A percentile compares a stretch with the other conserved stretches of the same genome.
These are phyloP conservation scores for Poecile atricapillus DNA, from an alignment of 2,113 vertebrate species.

Conservation along the genomic window DNA sequence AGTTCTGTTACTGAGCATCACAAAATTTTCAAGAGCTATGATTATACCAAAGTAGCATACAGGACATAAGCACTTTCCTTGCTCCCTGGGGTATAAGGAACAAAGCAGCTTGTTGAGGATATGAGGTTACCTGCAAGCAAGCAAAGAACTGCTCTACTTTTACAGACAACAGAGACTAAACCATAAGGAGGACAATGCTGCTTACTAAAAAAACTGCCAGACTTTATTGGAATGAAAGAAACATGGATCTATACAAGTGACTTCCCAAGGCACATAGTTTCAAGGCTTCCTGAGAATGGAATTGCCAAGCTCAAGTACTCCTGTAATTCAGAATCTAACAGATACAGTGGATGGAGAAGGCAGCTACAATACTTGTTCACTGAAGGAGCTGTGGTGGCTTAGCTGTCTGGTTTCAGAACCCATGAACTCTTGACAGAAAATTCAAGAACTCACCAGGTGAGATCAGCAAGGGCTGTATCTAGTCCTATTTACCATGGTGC, in stretches of 20 bases:
- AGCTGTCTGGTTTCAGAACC: background rate
- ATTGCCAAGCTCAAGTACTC: background rate
- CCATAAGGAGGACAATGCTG: background rate
- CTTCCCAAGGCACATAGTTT: background rate
- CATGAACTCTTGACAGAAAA: background rate
- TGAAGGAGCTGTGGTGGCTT: background rate
- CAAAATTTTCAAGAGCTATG: background rate
- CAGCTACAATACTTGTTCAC: background rate
- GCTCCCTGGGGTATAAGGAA: background rate
- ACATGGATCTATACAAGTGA: rapidly evolving
- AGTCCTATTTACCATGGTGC: background rate
- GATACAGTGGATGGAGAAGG: background rate
- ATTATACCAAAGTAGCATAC: background rate
- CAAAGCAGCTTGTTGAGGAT: background rate
- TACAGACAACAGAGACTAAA: background rate
- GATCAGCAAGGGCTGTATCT: background rate
- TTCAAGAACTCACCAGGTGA: background rate
- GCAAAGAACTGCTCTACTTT: background rate
- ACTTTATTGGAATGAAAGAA: background rate
- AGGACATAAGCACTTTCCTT: background rate
- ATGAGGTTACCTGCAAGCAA: background rate
- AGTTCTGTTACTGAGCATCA: background rate
- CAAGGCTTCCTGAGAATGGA: background rate
- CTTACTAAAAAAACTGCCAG: background rate
- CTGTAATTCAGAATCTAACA: background rate